Evolutionary conservation across 1,140 invertebrate genomes (phyloP), one percentile per base, ranked within the genome.

Genomic region (Campoletis sonorensis): DNA sequence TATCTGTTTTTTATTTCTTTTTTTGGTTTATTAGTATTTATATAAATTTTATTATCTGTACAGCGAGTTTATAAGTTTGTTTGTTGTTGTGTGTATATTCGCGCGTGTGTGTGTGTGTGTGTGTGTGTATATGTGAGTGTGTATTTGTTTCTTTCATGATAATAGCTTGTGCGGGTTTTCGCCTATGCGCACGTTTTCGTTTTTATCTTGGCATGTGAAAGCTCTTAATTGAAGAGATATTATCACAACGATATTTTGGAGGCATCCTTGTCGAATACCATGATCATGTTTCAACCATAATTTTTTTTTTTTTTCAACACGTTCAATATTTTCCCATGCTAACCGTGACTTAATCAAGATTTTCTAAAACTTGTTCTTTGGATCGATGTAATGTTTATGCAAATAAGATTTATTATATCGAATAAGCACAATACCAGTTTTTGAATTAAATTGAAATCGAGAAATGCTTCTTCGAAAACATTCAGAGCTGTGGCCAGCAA

Each of bases 21-120:
- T 30, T 80, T 61, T 45, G 49, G 18, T 80, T 23, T 33, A 64
- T 54, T 75, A n/a, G 13, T 23, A 21, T 81, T 40, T n/a, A 58
- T 71, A 67, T 67, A 67, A 67, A 67, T 67, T 23, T 79, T 71
- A 79, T 61, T 79, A 79, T 79, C 51, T 70, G 45, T 79, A 79
- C 79, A 71, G 70, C 79, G 71, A 71, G 79, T 54, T 51, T 79
- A 79, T 68, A 79, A 79, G 61, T 67, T 67, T 8, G 21, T 67
- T 45, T 45, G 40, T 45, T 2, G 30, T 2, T 7, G 7, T 23
- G 8, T 64, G 16, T 64, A 21, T 23, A 10, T 33, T n/a, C n/a
- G n/a, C n/a, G n/a, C 21, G 4, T 21, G 21, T 64, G 58, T 64
- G 7, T 7, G 61, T 13, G 13, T 23, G 23, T 67, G 3, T 26